phyloP scores from a whole-genome alignment of 2,888 invertebrate species.

The Sepiola atlantica region DNA sequence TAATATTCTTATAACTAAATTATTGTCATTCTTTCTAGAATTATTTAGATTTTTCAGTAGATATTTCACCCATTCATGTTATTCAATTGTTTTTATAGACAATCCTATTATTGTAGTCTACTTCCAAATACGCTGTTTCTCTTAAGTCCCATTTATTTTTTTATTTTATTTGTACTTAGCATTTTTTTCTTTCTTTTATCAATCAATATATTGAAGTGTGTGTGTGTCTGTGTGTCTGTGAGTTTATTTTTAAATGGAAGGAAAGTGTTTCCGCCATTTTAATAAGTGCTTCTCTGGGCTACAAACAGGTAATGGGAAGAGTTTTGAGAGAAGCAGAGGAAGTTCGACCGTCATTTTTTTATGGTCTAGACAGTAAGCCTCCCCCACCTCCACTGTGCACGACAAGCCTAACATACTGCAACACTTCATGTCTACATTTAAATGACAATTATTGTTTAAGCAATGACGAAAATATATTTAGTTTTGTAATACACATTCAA shows the following conservation, averaged over 20 bases:
- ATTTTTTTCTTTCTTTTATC: neutral
- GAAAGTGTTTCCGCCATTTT: neutral
- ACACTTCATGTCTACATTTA: conserved; percentile 12
- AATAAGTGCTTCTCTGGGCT: conserved; percentile 16
- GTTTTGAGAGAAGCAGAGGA: neutral
- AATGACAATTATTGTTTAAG: conserved; percentile 19
- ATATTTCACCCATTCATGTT: neutral
- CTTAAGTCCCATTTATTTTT: neutral
- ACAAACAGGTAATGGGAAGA: neutral
- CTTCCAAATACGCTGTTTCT: neutral
- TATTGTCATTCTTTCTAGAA: neutral
- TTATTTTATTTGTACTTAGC: neutral
- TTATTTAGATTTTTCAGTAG: neutral
- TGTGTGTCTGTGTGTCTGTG: neutral
- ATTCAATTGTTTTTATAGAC: neutral
- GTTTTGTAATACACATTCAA: neutral
- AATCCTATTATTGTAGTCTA: neutral
- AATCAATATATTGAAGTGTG: neutral
- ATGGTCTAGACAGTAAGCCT: conserved; percentile 16
- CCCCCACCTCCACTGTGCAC: neutral
- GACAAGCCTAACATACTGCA: neutral
- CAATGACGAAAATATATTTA: neutral
- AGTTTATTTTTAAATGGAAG: conserved; percentile 4
- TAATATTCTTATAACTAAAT: neutral
- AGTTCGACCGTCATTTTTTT: neutral